A percentile compares a stretch with the other conserved stretches of the same genome.
phyloP scores from a whole-genome alignment of 23 tunicate species.

The Clavelina lepadiformis region DNA sequence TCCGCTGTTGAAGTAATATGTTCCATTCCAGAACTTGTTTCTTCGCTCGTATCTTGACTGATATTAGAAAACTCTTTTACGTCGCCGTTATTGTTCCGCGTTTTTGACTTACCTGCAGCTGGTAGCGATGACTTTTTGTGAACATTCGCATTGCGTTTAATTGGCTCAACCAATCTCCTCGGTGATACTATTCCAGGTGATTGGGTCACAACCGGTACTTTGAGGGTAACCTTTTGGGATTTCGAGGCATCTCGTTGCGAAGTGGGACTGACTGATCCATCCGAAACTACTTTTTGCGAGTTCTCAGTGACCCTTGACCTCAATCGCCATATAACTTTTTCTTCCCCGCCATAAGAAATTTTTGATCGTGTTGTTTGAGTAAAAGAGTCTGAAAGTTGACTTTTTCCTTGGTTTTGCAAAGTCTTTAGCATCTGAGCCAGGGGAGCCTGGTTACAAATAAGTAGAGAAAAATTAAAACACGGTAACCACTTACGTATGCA shows the following conservation, averaged over 20 bases:
- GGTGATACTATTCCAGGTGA: slow-evolving; percentile 52
- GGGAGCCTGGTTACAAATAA: too few relatives aligned
- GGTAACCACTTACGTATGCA: too few relatives aligned
- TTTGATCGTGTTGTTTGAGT: slow-evolving; percentile 61
- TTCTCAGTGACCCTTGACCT: slow-evolving; percentile 47
- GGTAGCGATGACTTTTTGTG: slow-evolving; percentile 1
- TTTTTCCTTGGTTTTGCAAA: neutral
- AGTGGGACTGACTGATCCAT: slow-evolving; percentile 20
- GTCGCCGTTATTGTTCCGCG: neutral
- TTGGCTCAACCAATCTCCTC: slow-evolving; percentile 26
- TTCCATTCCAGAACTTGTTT: neutral
- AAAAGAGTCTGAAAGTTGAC: slow-evolving; percentile 48
- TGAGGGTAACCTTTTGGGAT: slow-evolving; percentile 33
- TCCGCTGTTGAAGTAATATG: neutral
- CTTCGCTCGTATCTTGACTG: neutral
- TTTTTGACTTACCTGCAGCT: neutral
- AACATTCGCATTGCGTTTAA: neutral
- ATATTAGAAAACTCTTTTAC: neutral
- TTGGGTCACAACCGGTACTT: slow-evolving; percentile 65
- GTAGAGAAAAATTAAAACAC: too few relatives aligned
- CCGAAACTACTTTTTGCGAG: neutral
- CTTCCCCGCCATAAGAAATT: slow-evolving; percentile 33
- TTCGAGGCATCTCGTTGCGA: slow-evolving; percentile 6
- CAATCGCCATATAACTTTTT: slow-evolving; percentile 85
- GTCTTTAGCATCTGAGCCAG: neutral